phyloP scores from a whole-genome alignment of 2,113 vertebrate species.

The Brachionichthys hirsutus region DNA sequence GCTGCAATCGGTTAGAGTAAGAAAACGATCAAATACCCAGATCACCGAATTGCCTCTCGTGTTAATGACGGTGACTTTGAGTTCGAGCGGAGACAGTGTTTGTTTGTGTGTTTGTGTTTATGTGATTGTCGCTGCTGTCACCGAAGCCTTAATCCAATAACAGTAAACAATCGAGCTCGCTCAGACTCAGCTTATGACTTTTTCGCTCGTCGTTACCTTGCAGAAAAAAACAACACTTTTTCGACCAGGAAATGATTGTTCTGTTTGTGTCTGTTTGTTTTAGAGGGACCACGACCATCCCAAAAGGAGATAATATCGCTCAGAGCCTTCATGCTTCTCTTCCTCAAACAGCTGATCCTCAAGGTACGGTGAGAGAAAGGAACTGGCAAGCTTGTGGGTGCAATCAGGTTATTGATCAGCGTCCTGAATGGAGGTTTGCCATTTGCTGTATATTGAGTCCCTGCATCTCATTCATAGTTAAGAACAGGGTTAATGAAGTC shows the following conservation, averaged over 20 bases:
- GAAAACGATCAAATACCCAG: slow-evolving; percentile 47
- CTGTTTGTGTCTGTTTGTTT: slow-evolving; percentile 40
- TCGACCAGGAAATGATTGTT: slow-evolving; percentile 42
- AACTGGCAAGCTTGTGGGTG: slow-evolving; percentile 10
- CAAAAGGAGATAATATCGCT: slow-evolving; percentile 98
- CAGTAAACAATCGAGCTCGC: slow-evolving; percentile 34
- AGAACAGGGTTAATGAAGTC: slow-evolving; percentile 19
- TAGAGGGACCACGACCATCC: slow-evolving; percentile 93
- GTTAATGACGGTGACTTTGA: slow-evolving; percentile 51
- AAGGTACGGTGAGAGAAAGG: slow-evolving; percentile 80
- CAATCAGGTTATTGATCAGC: slow-evolving; percentile 57
- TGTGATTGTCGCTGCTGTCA: slow-evolving; percentile 38
- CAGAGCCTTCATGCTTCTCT: slow-evolving; percentile 98
- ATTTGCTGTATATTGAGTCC: slow-evolving; percentile 7
- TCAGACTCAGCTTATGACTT: slow-evolving; percentile 5
- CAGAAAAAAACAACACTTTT: slow-evolving; percentile 17
- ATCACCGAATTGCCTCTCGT: slow-evolving; percentile 38
- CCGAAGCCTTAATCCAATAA: slow-evolving; percentile 31
- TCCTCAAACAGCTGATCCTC: slow-evolving; percentile 97
- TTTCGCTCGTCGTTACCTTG: slow-evolving; percentile 24
- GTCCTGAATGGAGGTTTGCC: slow-evolving; percentile 33
- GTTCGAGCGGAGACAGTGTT: slow-evolving; percentile 7
- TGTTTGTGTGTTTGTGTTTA: slow-evolving; percentile 12
- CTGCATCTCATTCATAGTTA: background rate
- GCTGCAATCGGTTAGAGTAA: slow-evolving; percentile 60